Percentiles rank a stretch among this genome's conserved stretches.
Evolutionary conservation across 1,140 invertebrate species (phyloP).

Genomic region (Lasioglossum albipes): DNA sequence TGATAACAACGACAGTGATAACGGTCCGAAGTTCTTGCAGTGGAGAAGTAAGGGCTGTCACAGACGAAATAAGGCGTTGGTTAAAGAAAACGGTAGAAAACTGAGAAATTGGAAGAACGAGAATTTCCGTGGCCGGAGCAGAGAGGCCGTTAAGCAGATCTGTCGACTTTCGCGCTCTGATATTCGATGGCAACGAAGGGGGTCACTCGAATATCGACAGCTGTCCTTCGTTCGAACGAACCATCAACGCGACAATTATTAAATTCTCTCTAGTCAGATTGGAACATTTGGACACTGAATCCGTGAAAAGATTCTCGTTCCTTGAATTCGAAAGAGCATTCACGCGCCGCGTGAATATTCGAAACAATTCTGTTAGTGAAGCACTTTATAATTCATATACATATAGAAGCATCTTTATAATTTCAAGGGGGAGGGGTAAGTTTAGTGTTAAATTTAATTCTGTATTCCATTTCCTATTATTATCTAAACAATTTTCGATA

Average conservation of each 20-base stretch:
- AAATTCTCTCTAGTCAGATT: constrained; percentile 17
- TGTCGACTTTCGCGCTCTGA: neutral
- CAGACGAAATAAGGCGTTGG: neutral
- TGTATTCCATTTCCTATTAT: too few relatives aligned
- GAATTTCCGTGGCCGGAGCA: neutral
- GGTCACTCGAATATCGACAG: constrained; percentile 24
- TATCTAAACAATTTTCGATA: too few relatives aligned
- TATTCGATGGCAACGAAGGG: constrained; percentile 14
- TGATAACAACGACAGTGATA: neutral
- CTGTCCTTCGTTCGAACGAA: neutral
- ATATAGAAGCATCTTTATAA: too few relatives aligned
- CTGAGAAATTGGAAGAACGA: neutral
- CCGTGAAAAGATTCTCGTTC: neutral
- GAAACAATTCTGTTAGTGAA: too few relatives aligned
- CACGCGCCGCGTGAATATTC: too few relatives aligned
- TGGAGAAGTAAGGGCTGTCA: neutral
- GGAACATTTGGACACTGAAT: neutral
- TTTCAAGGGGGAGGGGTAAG: too few relatives aligned
- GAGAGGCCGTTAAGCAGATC: constrained; percentile 14
- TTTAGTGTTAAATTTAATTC: too few relatives aligned
- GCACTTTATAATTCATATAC: too few relatives aligned
- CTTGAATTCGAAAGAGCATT: neutral
- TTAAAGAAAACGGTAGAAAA: neutral
- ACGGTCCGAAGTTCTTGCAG: neutral
- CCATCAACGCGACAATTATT: constrained; percentile 21